Percentiles rank a stretch among this genome's conserved stretches.
Conservation (phyloP, 64 coral and sea anemone species). For the Astreopora myriophthalma region DNA sequence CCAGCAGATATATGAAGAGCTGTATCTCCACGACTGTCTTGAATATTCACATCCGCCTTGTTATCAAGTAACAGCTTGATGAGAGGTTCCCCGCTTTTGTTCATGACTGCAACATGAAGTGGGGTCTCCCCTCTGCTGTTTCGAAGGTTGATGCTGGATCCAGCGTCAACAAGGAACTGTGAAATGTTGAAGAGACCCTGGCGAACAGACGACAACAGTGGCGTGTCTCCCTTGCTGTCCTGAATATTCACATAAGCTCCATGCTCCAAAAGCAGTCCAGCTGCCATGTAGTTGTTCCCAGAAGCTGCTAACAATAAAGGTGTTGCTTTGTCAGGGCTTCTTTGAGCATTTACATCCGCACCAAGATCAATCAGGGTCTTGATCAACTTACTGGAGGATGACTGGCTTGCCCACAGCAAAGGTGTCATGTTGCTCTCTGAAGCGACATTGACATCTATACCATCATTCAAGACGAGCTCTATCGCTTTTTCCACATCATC, state of each 20-base stretch:
- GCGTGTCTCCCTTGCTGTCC: background rate
- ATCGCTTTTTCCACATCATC: background rate
- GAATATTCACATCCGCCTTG: background rate
- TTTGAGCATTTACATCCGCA: slow-evolving; percentile 4
- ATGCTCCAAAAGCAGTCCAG: background rate
- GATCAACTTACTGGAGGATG: background rate
- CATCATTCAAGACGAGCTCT: background rate
- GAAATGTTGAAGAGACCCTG: background rate
- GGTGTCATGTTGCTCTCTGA: background rate
- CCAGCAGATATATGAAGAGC: background rate
- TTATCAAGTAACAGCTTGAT: background rate
- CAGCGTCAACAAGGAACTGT: background rate
- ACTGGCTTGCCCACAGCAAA: background rate
- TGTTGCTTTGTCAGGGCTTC: background rate
- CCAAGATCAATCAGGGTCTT: slow-evolving; percentile 1
- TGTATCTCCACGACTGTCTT: background rate
- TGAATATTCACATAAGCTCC: background rate
- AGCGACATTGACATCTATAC: background rate
- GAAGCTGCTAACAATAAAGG: background rate
- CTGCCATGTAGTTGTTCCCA: background rate
- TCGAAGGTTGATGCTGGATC: background rate
- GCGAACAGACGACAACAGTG: background rate
- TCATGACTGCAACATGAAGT: background rate
- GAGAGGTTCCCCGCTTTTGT: background rate
- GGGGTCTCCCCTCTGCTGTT: background rate